Conservation (phyloP, 2,888 invertebrate genomes). For the Lithophane leautieri region DNA sequence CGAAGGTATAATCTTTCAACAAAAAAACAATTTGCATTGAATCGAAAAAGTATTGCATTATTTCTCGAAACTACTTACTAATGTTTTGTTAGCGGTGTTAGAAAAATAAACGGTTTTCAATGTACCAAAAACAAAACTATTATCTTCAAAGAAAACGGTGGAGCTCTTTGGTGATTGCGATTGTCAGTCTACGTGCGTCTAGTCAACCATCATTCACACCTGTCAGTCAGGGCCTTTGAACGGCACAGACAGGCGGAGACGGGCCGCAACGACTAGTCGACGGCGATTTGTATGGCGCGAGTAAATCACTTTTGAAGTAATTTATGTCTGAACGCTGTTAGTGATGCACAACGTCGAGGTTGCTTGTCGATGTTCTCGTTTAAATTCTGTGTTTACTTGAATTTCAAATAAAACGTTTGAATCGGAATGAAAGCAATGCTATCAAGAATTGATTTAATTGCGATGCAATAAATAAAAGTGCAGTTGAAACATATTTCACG, state of each 20-base stretch:
- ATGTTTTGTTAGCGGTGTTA: constrained; percentile 66
- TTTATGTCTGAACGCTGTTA: constrained; percentile 82
- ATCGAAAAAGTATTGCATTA: constrained; percentile 62
- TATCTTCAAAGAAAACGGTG: constrained; percentile 81
- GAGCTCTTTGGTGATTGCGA: constrained; percentile 77
- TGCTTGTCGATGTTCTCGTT: constrained; percentile 66
- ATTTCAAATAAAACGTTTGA: constrained; percentile 53
- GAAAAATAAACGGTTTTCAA: constrained; percentile 71
- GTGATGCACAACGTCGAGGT: constrained; percentile 72
- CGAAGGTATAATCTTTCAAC: constrained; percentile 53
- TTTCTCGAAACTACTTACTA: constrained; percentile 65
- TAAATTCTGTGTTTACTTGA: constrained; percentile 41
- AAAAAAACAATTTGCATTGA: constrained; percentile 65
- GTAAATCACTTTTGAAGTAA: constrained; percentile 89
- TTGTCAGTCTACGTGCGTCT: constrained; percentile 83
- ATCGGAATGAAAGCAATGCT: constrained; percentile 15
- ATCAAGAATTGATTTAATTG: constrained; percentile 27
- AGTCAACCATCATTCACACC: constrained; percentile 81
- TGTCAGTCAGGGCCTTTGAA: constrained; percentile 84
- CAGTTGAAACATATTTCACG: constrained; percentile 10
- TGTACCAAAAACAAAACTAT: constrained; percentile 77
- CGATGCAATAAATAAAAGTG: constrained; percentile 26
- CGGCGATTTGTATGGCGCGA: constrained; percentile 85
- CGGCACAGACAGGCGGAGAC: constrained; percentile 78
- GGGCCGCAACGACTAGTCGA: constrained; percentile 83